phyloP scores from a whole-genome alignment of 2,113 vertebrate genomes.

The Sylvilagus bachmani region DNA sequence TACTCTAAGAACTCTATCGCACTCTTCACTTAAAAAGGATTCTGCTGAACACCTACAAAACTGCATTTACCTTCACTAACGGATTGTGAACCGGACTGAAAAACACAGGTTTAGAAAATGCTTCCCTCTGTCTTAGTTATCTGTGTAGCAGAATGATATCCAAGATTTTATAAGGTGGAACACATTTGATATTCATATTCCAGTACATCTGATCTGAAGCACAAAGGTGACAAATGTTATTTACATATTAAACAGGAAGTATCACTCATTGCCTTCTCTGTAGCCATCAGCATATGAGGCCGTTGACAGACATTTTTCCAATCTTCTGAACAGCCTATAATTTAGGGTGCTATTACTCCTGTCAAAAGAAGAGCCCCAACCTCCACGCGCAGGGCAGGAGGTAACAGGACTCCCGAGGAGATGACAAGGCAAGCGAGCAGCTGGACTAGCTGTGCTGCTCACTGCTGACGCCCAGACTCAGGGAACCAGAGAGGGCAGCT shows the following conservation, averaged over 20 bases:
- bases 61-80: not conserved
- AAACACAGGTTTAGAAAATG: not conserved
- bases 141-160: not conserved
- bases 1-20: not conserved
- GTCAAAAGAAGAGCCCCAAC: not conserved
- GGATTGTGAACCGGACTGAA: not conserved
- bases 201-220: constrained; percentile 1
- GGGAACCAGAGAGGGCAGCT: not conserved
- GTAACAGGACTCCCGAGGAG: not conserved
- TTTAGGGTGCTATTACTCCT: not conserved
- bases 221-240: not conserved
- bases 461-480: not conserved
- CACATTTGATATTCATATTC: constrained; percentile 7
- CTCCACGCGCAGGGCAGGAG: not conserved
- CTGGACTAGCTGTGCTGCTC: rapidly evolving
- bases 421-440: not conserved
- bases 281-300: not conserved
- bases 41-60: not conserved
- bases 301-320: not conserved
- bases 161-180: not conserved
- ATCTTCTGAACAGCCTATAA: not conserved
- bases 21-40: not conserved
- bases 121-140: not conserved
- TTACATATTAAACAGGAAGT: not conserved
- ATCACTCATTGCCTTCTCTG: not conserved